Conservation (phyloP, 2,888 invertebrate species). For the Tanypteryx hageni region DNA sequence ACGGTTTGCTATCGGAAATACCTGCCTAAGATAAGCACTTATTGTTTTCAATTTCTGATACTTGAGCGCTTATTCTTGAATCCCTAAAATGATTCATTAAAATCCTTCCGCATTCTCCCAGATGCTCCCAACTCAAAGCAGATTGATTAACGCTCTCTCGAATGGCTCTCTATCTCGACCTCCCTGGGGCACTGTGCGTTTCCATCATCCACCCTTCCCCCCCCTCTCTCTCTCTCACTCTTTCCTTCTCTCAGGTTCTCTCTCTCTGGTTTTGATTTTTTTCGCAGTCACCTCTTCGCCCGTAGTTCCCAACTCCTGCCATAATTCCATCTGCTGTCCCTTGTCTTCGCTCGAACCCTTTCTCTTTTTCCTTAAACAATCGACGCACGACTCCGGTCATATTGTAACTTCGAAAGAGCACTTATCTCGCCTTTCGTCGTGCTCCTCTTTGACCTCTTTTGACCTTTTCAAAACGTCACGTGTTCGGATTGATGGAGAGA, state of each 20-base stretch:
- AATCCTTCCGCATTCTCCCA: background rate
- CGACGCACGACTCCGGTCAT: too few relatives aligned
- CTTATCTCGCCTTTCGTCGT: background rate
- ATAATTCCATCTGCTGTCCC: background rate
- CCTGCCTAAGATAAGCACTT: too few relatives aligned
- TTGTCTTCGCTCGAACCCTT: background rate
- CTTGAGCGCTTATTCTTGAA: too few relatives aligned
- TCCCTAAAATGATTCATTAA: too few relatives aligned
- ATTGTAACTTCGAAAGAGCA: background rate
- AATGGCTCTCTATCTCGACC: background rate
- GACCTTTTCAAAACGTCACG: background rate
- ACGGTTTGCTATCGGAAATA: too few relatives aligned
- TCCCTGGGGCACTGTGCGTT: too few relatives aligned
- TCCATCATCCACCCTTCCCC: too few relatives aligned
- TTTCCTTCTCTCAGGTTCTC: too few relatives aligned
- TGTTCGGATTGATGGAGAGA: constrained; percentile 12
- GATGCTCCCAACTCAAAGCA: background rate
- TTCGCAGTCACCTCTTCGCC: background rate
- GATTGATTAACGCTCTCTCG: background rate
- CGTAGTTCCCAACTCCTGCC: background rate
- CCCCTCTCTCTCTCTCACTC: too few relatives aligned
- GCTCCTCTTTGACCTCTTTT: background rate
- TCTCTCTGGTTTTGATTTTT: constrained; percentile 7
- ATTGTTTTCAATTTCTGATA: too few relatives aligned
- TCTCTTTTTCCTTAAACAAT: too few relatives aligned